Percentiles rank a stretch among this genome's conserved stretches.
Evolutionary conservation across 2,888 invertebrate genomes (phyloP).

Genomic region (Agrilus biguttatus): DNA sequence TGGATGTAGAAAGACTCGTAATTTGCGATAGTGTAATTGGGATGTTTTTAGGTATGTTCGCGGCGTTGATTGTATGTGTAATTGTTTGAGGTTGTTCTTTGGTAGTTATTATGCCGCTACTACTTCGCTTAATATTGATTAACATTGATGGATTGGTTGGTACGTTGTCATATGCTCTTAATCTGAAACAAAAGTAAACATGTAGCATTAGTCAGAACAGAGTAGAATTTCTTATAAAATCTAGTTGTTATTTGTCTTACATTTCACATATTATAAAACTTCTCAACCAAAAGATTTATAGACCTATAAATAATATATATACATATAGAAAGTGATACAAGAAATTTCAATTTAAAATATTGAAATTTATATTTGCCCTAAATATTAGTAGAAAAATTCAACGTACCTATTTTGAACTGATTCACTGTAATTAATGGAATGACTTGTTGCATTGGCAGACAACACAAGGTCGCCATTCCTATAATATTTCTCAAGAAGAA

Average conservation of each 20-base stretch:
- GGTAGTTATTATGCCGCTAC: conserved; percentile 17
- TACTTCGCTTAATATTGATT: conserved; percentile 14
- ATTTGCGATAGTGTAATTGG: conserved; percentile 28
- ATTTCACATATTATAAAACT: too few species aligned
- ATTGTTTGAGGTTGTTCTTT: conserved; percentile 11
- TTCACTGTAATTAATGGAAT: conserved; percentile 64
- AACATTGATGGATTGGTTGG: conserved; percentile 12
- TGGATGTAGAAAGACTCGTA: conserved; percentile 18
- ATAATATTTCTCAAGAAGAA: conserved; percentile 70
- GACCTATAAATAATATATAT: too few species aligned
- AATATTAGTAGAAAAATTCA: conserved; percentile 8
- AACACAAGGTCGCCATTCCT: conserved; percentile 63
- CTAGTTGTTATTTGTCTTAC: too few species aligned
- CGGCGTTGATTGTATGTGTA: conserved; percentile 16
- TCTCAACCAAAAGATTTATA: too few species aligned
- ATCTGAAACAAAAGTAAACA: conserved; percentile 21
- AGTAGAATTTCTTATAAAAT: too few species aligned
- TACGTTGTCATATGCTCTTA: conserved; percentile 61
- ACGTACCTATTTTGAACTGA: conserved; percentile 49
- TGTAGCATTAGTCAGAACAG: too few species aligned
- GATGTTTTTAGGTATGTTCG: conserved; percentile 26
- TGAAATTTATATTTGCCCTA: too few species aligned
- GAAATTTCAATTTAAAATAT: too few species aligned
- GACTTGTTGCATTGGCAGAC: conserved; percentile 56
- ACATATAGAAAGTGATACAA: too few species aligned